Evolutionary conservation across 2,797 vertebrate species (phyloP).

Genomic region (Lithobates sylvaticus): DNA sequence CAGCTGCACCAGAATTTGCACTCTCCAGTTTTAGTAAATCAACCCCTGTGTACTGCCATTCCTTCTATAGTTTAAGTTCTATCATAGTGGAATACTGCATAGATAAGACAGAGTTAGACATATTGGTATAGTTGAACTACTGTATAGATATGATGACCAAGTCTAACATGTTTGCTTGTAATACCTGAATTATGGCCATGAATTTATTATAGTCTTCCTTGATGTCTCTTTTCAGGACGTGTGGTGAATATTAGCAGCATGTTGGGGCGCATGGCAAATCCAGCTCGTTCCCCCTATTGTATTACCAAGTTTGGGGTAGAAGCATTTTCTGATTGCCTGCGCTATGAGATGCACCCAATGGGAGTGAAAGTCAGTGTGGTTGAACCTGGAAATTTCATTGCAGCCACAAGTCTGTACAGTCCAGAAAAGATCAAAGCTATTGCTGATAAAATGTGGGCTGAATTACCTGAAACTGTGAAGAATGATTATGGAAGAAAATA

Average conservation of each 20-base stretch:
- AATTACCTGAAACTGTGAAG: conserved; percentile 76
- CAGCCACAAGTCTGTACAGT: conserved; percentile 78
- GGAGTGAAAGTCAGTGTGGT: conserved; percentile 80
- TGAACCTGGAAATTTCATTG: conserved; percentile 82
- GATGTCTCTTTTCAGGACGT: conserved; percentile 68
- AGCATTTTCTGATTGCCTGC: conserved; percentile 82
- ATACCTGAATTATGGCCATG: too few relatives aligned
- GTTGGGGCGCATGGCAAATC: conserved; percentile 80
- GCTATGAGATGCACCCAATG: conserved; percentile 78
- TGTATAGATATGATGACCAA: too few relatives aligned
- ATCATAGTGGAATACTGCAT: too few relatives aligned
- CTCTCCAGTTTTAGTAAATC: too few relatives aligned
- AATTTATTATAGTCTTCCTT: background rate
- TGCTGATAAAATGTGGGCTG: conserved; percentile 78
- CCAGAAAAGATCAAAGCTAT: conserved; percentile 78
- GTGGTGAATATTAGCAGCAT: conserved; percentile 83
- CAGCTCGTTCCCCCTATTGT: conserved; percentile 78
- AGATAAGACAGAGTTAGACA: too few relatives aligned
- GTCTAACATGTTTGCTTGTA: too few relatives aligned
- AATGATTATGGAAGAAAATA: conserved; percentile 78
- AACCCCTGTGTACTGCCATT: too few relatives aligned
- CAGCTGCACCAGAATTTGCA: too few relatives aligned
- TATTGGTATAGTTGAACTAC: too few relatives aligned
- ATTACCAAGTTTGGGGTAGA: conserved; percentile 83
- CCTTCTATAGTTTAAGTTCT: too few relatives aligned